Evolutionary conservation across 2,888 invertebrate genomes (phyloP).

Genomic region (Carabus problematicus): DNA sequence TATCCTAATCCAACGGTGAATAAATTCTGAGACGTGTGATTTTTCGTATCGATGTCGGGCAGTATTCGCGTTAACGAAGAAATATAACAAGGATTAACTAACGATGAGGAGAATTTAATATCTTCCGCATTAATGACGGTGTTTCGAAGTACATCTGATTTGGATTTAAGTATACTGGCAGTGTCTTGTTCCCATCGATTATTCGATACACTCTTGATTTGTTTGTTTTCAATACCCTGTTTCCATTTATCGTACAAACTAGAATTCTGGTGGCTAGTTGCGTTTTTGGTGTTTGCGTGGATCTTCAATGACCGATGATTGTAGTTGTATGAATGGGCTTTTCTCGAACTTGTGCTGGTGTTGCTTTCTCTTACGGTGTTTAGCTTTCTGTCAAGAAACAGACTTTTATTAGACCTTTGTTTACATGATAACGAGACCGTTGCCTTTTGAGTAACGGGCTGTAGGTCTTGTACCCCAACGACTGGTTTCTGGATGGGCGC

Average conservation of each 20-base stretch:
- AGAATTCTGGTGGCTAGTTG: conserved; percentile 13
- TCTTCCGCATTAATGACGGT: background rate
- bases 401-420: conserved; percentile 51
- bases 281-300: conserved; percentile 8
- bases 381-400: conserved; percentile 55
- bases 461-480: conserved; percentile 22
- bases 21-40: conserved; percentile 19
- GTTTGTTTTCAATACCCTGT: conserved; percentile 26
- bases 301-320: conserved; percentile 11
- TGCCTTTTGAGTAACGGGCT: conserved; percentile 46
- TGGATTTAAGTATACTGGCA: conserved; percentile 61
- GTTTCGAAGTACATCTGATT: conserved; percentile 45
- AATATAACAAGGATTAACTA: conserved; percentile 26
- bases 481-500: conserved; percentile 43
- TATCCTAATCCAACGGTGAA: conserved; percentile 36
- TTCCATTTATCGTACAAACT: conserved; percentile 33
- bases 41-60: conserved; percentile 34
- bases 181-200: conserved; percentile 65
- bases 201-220: conserved; percentile 12
- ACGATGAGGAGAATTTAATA: conserved; percentile 3
- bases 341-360: conserved; percentile 15
- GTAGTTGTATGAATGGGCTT: conserved; percentile 43
- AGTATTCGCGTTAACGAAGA: conserved; percentile 29
- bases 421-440: conserved; percentile 45
- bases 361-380: conserved; percentile 53